Evolutionary conservation across 2,113 vertebrate species (phyloP).

Genomic region (Ploceus nigricollis): DNA sequence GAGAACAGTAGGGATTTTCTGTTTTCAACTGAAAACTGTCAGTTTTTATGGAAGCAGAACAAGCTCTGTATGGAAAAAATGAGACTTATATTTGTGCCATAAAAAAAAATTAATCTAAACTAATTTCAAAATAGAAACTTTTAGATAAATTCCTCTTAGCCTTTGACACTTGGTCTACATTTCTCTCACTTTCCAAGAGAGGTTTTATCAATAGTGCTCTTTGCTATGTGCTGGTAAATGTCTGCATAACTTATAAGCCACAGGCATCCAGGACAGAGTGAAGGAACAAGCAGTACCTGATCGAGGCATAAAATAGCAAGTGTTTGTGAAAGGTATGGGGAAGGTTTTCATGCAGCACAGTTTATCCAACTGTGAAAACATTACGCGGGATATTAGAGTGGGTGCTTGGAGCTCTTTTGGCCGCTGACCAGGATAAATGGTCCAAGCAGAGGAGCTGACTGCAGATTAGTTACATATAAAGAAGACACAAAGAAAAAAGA

Average conservation of each 20-base stretch:
- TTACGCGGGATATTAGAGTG: conserved; percentile 37
- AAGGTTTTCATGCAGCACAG: conserved; percentile 27
- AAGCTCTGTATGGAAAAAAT: not conserved
- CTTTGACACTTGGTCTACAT: not conserved
- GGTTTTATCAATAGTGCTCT: conserved; percentile 54
- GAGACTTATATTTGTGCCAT: not conserved
- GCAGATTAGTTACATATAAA: conserved; percentile 6
- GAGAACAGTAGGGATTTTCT: not conserved
- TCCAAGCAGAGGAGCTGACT: conserved; percentile 14
- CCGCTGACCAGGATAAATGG: conserved; percentile 32
- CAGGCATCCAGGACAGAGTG: conserved; percentile 39
- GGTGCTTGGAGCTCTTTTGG: conserved; percentile 13
- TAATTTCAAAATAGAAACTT: not conserved
- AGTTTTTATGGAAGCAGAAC: not conserved
- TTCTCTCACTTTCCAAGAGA: conserved; percentile 56
- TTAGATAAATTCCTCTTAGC: not conserved
- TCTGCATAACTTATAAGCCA: conserved; percentile 56
- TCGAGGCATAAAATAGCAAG: conserved; percentile 47
- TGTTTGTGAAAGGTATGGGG: conserved; percentile 24
- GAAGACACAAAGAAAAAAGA: not conserved
- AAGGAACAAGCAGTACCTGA: conserved; percentile 55
- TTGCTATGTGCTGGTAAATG: conserved; percentile 46
- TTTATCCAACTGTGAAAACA: conserved; percentile 69
- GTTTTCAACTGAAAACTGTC: not conserved
- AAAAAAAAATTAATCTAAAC: not conserved